These are phyloP conservation scores for Caranx ignobilis DNA, from an alignment of 2,113 vertebrate species.

Conservation along the genomic window DNA sequence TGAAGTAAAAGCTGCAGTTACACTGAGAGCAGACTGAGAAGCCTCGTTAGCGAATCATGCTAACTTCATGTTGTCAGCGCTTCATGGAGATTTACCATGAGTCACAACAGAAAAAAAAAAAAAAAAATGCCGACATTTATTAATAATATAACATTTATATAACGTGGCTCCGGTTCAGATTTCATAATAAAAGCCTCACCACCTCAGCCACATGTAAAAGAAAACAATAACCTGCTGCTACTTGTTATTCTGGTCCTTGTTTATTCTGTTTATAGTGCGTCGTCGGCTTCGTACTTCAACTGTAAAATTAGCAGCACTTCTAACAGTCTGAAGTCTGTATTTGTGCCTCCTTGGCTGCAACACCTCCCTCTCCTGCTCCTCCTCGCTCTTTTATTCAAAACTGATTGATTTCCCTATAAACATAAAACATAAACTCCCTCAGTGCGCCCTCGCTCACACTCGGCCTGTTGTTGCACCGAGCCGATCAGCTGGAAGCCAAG, in stretches of 20 bases:
- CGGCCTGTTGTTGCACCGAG: conserved; percentile 20
- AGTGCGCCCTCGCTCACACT: conserved; percentile 19
- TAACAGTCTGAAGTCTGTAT: background rate
- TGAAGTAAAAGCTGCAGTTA: conserved; percentile 47
- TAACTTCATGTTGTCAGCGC: conserved; percentile 16
- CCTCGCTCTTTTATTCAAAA: background rate
- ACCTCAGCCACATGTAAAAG: background rate
- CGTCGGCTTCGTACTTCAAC: too few relatives aligned
- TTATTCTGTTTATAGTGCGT: background rate
- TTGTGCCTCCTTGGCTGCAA: background rate
- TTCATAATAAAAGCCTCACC: conserved; percentile 8
- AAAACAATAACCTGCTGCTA: background rate
- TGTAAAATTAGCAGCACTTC: background rate
- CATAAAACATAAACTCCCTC: conserved; percentile 17
- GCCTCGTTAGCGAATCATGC: background rate
- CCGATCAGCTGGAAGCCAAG: conserved; percentile 53
- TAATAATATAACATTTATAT: conserved; percentile 45
- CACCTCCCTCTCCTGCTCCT: background rate
- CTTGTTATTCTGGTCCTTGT: background rate
- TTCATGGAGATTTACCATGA: background rate
- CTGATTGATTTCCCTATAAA: conserved; percentile 25
- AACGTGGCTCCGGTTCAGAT: conserved; percentile 16
- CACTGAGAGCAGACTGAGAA: conserved; percentile 2
- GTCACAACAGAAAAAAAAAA: too few relatives aligned
- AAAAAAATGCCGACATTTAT: conserved; percentile 24